A percentile compares a stretch with the other conserved stretches of the same genome.
phyloP scores from a whole-genome alignment of 92 coral and sea anemone genomes.

The Pocillopora grandis region DNA sequence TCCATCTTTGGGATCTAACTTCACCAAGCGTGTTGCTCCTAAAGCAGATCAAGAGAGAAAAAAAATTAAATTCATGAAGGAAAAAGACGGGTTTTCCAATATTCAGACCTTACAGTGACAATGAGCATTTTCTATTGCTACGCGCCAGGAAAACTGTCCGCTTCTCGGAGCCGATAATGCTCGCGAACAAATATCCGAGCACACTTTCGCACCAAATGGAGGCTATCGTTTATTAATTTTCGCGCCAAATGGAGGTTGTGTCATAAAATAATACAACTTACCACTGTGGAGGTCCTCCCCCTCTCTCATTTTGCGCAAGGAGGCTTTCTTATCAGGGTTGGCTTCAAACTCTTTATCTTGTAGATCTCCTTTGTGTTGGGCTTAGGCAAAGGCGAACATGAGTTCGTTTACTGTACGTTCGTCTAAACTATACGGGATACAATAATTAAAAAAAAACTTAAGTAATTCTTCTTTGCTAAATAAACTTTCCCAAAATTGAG shows the following conservation, averaged over 20 bases:
- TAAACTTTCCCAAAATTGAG: not conserved
- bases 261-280: not conserved
- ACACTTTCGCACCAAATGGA: not conserved
- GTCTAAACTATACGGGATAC: slow-evolving; percentile 8
- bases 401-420: slow-evolving; percentile 19
- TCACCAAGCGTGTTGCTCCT: not conserved
- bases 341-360: slow-evolving; percentile 38
- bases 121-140: too few relatives aligned
- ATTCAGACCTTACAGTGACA: not conserved
- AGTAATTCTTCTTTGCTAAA: too few relatives aligned
- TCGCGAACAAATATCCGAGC: not conserved
- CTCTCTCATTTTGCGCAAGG: not conserved
- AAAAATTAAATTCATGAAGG: too few relatives aligned
- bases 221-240: not conserved
- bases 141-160: too few relatives aligned
- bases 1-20: not conserved
- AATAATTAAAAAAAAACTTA: too few relatives aligned
- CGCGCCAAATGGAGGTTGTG: not conserved
- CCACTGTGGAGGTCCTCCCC: not conserved
- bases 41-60: too few relatives aligned
- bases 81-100: not conserved
- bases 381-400: slow-evolving; percentile 2
- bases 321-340: slow-evolving; percentile 19
- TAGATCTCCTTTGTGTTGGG: slow-evolving; percentile 21
- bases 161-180: too few relatives aligned